These are phyloP conservation scores for Ischnus inquisitorius DNA, from an alignment of 2,888 invertebrate species.

Conservation along the genomic window DNA sequence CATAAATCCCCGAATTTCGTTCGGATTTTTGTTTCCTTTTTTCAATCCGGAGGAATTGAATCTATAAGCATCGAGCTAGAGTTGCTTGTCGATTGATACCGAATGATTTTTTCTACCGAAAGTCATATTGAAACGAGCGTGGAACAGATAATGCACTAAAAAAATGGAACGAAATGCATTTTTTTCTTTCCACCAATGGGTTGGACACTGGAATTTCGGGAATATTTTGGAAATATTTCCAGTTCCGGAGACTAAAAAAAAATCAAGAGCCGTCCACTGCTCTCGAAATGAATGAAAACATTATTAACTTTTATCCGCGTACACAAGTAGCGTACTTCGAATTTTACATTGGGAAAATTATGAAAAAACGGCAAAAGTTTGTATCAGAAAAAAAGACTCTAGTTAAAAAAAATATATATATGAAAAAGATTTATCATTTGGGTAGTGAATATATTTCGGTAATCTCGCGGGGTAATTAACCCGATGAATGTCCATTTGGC, in stretches of 20 bases:
- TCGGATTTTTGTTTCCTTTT: neutral
- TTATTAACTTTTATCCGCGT: neutral
- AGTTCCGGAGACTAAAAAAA: neutral
- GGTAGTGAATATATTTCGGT: neutral
- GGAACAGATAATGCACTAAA: neutral
- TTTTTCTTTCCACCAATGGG: neutral
- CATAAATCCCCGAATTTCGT: neutral
- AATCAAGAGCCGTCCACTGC: neutral
- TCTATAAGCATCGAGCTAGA: neutral
- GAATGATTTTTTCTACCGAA: neutral
- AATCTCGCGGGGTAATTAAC: slow-evolving; percentile 8
- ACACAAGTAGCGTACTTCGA: neutral
- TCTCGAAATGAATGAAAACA: neutral
- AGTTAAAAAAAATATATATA: neutral
- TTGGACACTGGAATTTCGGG: neutral
- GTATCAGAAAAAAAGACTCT: neutral
- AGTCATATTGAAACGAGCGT: neutral
- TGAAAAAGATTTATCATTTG: neutral
- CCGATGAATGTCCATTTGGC: slow-evolving; percentile 20
- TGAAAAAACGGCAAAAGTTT: no score
- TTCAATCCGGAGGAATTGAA: neutral
- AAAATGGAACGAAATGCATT: neutral
- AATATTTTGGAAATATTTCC: neutral
- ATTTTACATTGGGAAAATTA: neutral
- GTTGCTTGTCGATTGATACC: neutral